phyloP scores from a whole-genome alignment of 1,140 invertebrate species.

The Neocloeon triangulifer region DNA sequence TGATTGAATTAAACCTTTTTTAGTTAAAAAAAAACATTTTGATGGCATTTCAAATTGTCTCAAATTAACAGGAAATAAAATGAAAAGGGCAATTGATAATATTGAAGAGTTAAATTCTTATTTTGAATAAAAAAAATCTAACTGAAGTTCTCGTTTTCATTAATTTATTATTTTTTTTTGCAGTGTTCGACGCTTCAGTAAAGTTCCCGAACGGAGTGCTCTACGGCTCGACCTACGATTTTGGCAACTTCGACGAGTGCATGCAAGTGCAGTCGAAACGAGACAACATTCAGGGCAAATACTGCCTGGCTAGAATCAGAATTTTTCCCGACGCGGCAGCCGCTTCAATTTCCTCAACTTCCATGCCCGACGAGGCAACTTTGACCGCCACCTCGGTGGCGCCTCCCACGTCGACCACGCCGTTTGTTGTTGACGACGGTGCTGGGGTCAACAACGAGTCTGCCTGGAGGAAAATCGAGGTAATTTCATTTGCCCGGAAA shows the following conservation, averaged over 20 bases:
- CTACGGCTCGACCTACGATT: slow-evolving; percentile 13
- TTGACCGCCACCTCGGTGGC: no score
- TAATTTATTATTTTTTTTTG: slow-evolving; percentile 12
- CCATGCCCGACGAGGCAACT: no score
- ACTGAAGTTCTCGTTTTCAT: slow-evolving; percentile 5
- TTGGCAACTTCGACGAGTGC: slow-evolving; percentile 20
- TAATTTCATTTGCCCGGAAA: no score
- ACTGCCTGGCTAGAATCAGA: slow-evolving; percentile 13
- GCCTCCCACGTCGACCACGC: no score
- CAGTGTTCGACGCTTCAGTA: slow-evolving; percentile 18
- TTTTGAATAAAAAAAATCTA: no score
- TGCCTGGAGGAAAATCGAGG: slow-evolving; percentile 7
- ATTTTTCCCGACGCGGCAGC: slow-evolving; percentile 6
- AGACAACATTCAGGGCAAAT: slow-evolving; percentile 11
- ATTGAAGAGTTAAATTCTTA: no score
- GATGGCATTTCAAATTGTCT: no score
- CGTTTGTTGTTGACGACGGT: not conserved
- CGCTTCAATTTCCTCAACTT: slow-evolving; percentile 1
- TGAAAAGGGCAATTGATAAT: no score
- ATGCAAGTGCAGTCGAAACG: slow-evolving; percentile 6
- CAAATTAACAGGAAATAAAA: no score
- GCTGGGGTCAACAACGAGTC: slow-evolving; percentile 6
- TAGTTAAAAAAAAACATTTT: no score
- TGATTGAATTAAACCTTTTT: no score
- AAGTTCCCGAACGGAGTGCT: slow-evolving; percentile 13